phyloP scores from a whole-genome alignment of 2,797 vertebrate species.

The Platyrinchus mystaceus region DNA sequence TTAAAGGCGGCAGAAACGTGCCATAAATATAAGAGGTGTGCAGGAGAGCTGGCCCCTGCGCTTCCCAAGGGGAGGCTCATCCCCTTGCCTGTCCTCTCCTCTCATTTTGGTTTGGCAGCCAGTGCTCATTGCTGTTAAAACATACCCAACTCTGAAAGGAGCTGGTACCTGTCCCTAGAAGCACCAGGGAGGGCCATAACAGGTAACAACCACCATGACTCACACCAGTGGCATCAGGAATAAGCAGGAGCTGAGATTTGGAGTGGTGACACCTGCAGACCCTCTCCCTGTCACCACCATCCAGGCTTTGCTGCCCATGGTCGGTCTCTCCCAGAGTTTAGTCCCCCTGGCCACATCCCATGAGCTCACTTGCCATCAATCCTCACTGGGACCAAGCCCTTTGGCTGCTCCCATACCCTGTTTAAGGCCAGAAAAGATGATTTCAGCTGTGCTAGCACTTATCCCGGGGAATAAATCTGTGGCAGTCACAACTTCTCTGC shows the following conservation, averaged over 20 bases:
- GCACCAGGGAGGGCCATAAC: accelerated
- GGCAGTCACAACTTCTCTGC: not conserved
- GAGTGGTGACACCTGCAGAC: not conserved
- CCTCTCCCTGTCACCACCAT: not conserved
- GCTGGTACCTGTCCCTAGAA: not conserved
- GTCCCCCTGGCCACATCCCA: accelerated
- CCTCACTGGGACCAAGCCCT: not conserved
- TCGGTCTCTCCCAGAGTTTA: not conserved
- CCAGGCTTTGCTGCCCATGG: not conserved
- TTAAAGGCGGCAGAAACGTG: not conserved
- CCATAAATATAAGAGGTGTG: not conserved
- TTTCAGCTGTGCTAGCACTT: not conserved
- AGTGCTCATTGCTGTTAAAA: not conserved
- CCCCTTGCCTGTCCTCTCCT: not conserved
- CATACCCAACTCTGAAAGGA: not conserved
- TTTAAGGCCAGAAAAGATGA: not conserved
- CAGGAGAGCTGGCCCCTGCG: not conserved
- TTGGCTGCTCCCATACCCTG: not conserved
- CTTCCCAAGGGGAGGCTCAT: not conserved
- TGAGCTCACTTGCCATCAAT: accelerated
- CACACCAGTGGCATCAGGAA: not conserved
- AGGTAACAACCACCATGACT: not conserved
- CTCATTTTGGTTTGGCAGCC: not conserved
- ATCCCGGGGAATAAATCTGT: not conserved
- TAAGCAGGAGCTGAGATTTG: not conserved